Base-by-base conservation (phyloP, 1,140 invertebrate species). In the Babylonia areolata region DNA sequence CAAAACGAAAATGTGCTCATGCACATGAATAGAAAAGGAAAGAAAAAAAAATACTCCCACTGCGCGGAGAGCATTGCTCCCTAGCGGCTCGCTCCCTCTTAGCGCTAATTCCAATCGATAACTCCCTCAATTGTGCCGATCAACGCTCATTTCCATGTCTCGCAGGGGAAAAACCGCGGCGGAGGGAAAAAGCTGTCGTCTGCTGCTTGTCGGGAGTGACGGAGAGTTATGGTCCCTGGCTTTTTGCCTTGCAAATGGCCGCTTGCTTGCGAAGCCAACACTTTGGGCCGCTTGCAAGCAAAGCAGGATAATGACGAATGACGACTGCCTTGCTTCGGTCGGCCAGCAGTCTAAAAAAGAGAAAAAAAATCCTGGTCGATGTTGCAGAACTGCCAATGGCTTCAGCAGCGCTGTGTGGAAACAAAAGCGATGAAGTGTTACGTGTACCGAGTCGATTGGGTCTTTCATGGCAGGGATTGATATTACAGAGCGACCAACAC, bases 181-280 rank as follows among this genome's bases (percentile, higher is more conserved):
- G 39, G 9, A 42, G 28, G n/a, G 28, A 11, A 46, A 11, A 46
- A 79, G 9, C 46, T 31, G 78, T 40, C 39, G 35, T 42, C 78
- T 42, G 78, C 78, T 42, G 78, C 35, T 64, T 51, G 0, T 64
- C 28, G 58, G 58, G 28, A 64, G 28, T 64, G 58, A 64, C 58
- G 28, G 28, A n/a, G 58, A 64, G 58, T 64, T 64, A 64, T 64
- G 58, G 58, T 23, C 58, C 58, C 5, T 64, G 9, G 46, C 78
- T 79, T 42, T 79, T 46, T 79, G 78, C 78, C 40, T 79, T 79
- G 39, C 78, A 42, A 79, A 79, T 79, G 78, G 46, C 39, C 12
- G 78, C 78, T 40, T 79, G 78, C 78, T 40, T 79, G 78, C 42
- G 42, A 79, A 79, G 58, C 58, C 58, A 23, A 64, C 28, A 6